Percentiles rank a stretch among this genome's conserved stretches.
phyloP scores from a whole-genome alignment of 2,888 invertebrate species.

The Autographa gamma region DNA sequence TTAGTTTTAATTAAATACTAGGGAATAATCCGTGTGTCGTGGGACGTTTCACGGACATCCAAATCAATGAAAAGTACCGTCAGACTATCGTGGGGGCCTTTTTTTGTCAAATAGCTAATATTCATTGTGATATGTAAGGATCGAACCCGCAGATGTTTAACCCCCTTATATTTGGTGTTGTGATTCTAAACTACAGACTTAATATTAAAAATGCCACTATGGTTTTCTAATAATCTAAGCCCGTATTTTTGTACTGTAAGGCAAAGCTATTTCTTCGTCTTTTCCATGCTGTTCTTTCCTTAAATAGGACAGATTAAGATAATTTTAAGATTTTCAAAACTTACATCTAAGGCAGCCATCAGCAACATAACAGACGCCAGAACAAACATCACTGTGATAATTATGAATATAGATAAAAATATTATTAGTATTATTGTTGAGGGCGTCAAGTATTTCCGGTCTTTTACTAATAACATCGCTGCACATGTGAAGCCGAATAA shows the following conservation, averaged over 20 bases:
- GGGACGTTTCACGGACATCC: too few species aligned
- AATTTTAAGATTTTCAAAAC: slow-evolving; percentile 31
- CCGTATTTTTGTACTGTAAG: too few species aligned
- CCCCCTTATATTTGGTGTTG: too few species aligned
- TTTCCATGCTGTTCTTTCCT: too few species aligned
- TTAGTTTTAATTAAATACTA: background rate
- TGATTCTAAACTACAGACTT: too few species aligned
- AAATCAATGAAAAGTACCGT: background rate
- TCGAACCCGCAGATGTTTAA: too few species aligned
- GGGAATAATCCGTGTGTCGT: background rate
- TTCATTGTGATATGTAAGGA: too few species aligned
- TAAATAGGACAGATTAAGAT: too few species aligned
- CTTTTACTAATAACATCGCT: slow-evolving; percentile 39
- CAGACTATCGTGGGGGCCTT: background rate
- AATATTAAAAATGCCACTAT: too few species aligned
- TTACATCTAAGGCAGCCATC: slow-evolving; percentile 55
- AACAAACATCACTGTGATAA: slow-evolving; percentile 54
- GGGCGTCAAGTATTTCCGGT: slow-evolving; percentile 41
- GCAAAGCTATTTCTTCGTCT: too few species aligned
- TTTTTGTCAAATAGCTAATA: too few species aligned
- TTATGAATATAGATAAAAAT: slow-evolving; percentile 52
- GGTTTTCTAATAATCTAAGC: too few species aligned
- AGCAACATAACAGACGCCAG: slow-evolving; percentile 51
- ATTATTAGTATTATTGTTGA: slow-evolving; percentile 36
- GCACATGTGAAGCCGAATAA: slow-evolving; percentile 42